Evolutionary conservation across 1,140 invertebrate genomes (phyloP), one percentile per base, ranked within the genome.

Genomic region (Paraescarpia echinospica): DNA sequence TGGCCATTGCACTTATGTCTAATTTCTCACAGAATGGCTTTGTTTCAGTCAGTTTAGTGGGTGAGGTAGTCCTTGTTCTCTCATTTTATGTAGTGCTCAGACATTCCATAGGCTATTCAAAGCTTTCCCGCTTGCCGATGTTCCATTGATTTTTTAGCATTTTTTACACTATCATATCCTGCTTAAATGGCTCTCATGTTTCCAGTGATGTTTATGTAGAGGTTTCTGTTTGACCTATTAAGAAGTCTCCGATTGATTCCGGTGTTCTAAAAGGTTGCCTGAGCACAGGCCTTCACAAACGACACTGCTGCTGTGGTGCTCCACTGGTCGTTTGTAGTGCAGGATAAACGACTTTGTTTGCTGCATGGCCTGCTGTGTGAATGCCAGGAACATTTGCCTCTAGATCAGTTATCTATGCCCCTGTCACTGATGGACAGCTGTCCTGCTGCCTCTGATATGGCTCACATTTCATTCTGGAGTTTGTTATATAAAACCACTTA

Each of bases 331-430:
- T 18, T 77, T 18, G 59, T 77, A 77, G 59, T 77, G 59, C 59
- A 77, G 59, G 59, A 77, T 77, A 77, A 77, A 77, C 59, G 59
- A 77, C 59, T 77, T 77, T 77, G 59, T 77, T 77, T 77, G 59
- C 59, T 77, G 41, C 41, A 12, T 41, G 41, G 41, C 41, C 9
- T 77, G 59, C 59, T 14, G 22, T 77, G 59, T 77, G 59, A 27
- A 77, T 77, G 59, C 22, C 8, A 77, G 59, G 59, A 77, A 77
- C 59, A 18, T 77, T 77, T 18, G 0, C 59, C 59, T 77, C 18
- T 41, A 77, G 59, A 77, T 77, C 59, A 12, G 59, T 77, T 77
- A 77, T 77, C 59, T 77, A 77, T 77, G 59, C 22, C 59, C 59
- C 59, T 77, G 59, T 77, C 59, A 77, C 59, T 77, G 14, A 27